Base-by-base conservation (phyloP, 2,113 vertebrate species). In the Neotoma lepida region DNA sequence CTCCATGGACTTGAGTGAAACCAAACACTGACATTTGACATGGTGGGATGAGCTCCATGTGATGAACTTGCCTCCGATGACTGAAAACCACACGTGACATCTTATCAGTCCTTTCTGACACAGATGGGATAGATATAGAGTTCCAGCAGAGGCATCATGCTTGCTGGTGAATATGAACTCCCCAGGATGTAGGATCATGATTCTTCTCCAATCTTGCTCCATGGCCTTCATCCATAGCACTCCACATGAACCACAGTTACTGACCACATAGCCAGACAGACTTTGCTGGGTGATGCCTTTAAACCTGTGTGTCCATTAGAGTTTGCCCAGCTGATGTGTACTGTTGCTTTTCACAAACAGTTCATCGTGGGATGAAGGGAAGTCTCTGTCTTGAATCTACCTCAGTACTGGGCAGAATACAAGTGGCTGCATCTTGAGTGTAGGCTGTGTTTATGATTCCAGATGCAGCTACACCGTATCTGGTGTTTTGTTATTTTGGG, bases 11-110 rank as follows among this genome's bases (percentile, higher is more conserved):
- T 30, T 33, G 4, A 2, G 1, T 33, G 30, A 66, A 66, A 15
- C 2, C 4, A 6, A 13, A 14, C 4, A 66, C 64, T 4, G 4
- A 2, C 64, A 6, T 5, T 2, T 66, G 64, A 6, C 30, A 14
- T 66, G 30, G 13, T 66, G 6, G 6, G 35, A 71, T 71, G 70
- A 71, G 20, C 20, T 39, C 18, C n/a, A 24, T 9, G 20, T 71
- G 70, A 22, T 39, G n/a, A 39, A 10, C 70, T 71, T 39, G 17
- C 17, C 70, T 9, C 18, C 20, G n/a, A 9, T 20, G n/a, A 3
- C 35, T 41, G 35, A 39, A 0, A 20, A 9, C 18, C 35, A 4
- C n/a, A 71, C 18, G 41, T n/a, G n/a, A 3, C 70, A 41, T 41
- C 17, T 22, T 18, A 22, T 71, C 18, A 13, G 5, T 24, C 18